Base-by-base conservation (phyloP, 1,140 invertebrate genomes). In the Dreissena polymorpha region DNA sequence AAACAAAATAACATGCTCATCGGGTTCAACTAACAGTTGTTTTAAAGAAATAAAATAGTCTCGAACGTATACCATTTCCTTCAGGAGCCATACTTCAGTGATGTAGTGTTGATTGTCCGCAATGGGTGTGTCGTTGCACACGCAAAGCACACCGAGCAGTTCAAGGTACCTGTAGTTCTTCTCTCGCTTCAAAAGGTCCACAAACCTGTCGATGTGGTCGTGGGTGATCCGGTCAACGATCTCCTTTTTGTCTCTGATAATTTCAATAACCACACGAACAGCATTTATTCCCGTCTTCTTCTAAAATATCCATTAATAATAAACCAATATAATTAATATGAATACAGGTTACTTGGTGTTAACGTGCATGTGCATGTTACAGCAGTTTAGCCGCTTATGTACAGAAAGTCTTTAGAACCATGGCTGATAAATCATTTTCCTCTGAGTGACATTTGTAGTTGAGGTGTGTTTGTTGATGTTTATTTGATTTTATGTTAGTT, bases 101-200 rank as follows among this genome's bases (percentile, higher is more conserved):
- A 93, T 93, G 75, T 92, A 91, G 13, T 86, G 89, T 85, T 93
- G 92, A 76, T 93, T 92, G 78, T 93, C 90, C 13, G 90, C 86
- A 18, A 93, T 91, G 12, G 91, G 87, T 10, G 92, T 88, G 2
- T 91, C 91, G 77, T 92, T 89, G 89, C 92, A 93, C 0, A 93
- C 90, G 86, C 92, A 93, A 25, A 93, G 78, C 12, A 91, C 91
- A 68, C 87, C 89, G n/a, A 93, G 79, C 27, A 92, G 80, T 25
- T 93, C 92, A 27, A 93, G 84, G 83, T 92, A 93, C 12, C 89
- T 84, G 79, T 91, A 91, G 73, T 91, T 92, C 89, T 92, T 92
- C 16, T 92, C 90, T 53, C 84, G 85, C 21, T 84, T 83, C 27
- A 93, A 79, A 16, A 91, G 81, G 23, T 90, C 88, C 16, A 92